phyloP scores from a whole-genome alignment of 2,888 invertebrate species.

The Lycocerus yunnanus region DNA sequence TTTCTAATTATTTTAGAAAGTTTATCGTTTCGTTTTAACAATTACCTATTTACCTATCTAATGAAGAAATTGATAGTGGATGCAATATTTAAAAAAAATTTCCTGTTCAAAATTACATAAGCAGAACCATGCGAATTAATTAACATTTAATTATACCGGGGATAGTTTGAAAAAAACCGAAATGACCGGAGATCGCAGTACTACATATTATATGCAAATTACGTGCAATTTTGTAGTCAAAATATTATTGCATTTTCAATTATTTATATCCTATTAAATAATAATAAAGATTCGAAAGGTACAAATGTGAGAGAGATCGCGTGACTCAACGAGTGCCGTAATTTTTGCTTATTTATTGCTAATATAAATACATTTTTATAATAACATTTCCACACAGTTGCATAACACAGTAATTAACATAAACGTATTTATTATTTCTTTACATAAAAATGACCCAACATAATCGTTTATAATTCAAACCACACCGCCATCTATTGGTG shows the following conservation, averaged over 20 bases:
- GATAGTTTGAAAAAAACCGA: neutral
- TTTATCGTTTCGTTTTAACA: constrained; percentile 7
- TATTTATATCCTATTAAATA: neutral
- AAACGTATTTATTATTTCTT: neutral
- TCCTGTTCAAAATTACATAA: neutral
- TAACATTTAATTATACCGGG: neutral
- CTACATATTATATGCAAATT: neutral
- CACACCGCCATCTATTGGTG: neutral
- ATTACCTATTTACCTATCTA: neutral
- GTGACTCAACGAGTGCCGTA: constrained; percentile 26
- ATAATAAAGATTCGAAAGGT: constrained; percentile 17
- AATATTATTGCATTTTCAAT: neutral
- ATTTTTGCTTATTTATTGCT: constrained; percentile 21
- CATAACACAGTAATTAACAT: constrained; percentile 12
- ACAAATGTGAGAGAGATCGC: constrained; percentile 16
- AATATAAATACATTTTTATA: constrained; percentile 20
- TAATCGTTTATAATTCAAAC: neutral
- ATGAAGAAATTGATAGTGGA: neutral
- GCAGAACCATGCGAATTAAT: neutral
- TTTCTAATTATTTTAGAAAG: constrained; percentile 32
- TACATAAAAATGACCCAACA: neutral
- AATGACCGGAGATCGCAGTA: neutral
- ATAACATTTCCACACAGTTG: constrained; percentile 17
- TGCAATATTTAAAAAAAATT: neutral
- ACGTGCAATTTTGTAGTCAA: neutral